These are phyloP conservation scores for Alethe castanea DNA, from an alignment of 2,113 vertebrate genomes.

Conservation along the genomic window DNA sequence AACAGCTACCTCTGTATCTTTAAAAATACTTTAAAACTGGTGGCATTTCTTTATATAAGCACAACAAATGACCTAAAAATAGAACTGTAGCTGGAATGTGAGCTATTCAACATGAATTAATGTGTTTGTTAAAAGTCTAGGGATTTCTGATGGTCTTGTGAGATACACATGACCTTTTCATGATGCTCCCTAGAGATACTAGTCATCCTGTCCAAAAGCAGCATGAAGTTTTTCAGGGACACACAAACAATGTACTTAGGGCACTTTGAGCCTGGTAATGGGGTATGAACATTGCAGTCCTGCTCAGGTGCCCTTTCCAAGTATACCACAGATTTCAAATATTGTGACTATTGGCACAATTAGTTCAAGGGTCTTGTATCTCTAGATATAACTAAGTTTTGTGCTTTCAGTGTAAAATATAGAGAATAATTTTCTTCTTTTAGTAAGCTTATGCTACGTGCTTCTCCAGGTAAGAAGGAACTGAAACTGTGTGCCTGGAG, in stretches of 20 bases:
- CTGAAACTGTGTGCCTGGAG: background rate
- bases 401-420: background rate
- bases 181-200: background rate
- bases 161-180: conserved; percentile 25
- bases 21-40: background rate
- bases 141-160: background rate
- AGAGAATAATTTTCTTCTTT: background rate
- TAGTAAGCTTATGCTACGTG: background rate
- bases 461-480: background rate
- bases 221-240: background rate
- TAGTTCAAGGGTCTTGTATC: background rate
- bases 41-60: background rate
- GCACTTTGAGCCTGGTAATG: background rate
- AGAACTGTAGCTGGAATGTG: background rate
- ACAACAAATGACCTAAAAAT: conserved; percentile 20
- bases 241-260: background rate
- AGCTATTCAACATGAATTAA: conserved; percentile 21
- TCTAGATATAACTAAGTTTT: background rate
- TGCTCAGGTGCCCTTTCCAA: background rate
- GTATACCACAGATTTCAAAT: background rate
- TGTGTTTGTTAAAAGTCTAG: conserved; percentile 10
- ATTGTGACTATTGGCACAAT: background rate
- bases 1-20: background rate
- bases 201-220: background rate
- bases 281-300: background rate